These are phyloP conservation scores for Hemicrepidius hirtus DNA, from an alignment of 2,888 invertebrate genomes.

Conservation along the genomic window DNA sequence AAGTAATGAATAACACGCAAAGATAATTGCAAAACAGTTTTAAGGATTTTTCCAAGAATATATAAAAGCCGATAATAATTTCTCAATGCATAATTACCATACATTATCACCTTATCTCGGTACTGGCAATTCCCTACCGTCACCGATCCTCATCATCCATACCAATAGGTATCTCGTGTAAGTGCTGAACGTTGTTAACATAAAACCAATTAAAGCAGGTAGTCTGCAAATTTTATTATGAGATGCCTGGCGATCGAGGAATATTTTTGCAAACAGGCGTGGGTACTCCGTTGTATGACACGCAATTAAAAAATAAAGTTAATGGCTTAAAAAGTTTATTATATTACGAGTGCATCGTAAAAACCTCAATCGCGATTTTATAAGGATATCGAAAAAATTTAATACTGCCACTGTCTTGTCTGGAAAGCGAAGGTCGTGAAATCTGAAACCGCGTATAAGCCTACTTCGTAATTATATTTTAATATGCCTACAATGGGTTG, in stretches of 20 bases:
- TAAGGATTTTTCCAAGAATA: conserved; percentile 23
- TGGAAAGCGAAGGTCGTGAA: conserved; percentile 8
- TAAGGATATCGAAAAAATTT: not conserved
- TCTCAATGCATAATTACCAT: conserved; percentile 29
- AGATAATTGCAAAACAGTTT: conserved; percentile 13
- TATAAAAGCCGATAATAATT: conserved; percentile 27
- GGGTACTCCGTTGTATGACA: conserved; percentile 1
- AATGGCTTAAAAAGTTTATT: conserved; percentile 13
- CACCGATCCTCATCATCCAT: conserved; percentile 28
- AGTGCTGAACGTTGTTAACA: conserved; percentile 35
- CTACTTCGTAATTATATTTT: no score
- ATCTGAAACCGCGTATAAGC: not conserved
- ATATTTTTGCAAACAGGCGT: conserved; percentile 24
- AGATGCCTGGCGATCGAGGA: conserved; percentile 17
- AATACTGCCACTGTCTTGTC: conserved; percentile 9
- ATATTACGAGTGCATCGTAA: conserved; percentile 21
- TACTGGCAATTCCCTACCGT: conserved; percentile 7
- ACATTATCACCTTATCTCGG: conserved; percentile 29
- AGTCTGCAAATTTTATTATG: conserved; percentile 32
- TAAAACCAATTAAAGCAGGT: conserved; percentile 29
- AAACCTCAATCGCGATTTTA: conserved; percentile 1
- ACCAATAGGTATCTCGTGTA: conserved; percentile 28
- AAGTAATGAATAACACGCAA: not conserved
- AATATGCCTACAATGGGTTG: no score
- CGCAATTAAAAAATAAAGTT: conserved; percentile 32